Evolutionary conservation across 1,140 invertebrate genomes (phyloP).

Genomic region (Tetramorium parvispinum): DNA sequence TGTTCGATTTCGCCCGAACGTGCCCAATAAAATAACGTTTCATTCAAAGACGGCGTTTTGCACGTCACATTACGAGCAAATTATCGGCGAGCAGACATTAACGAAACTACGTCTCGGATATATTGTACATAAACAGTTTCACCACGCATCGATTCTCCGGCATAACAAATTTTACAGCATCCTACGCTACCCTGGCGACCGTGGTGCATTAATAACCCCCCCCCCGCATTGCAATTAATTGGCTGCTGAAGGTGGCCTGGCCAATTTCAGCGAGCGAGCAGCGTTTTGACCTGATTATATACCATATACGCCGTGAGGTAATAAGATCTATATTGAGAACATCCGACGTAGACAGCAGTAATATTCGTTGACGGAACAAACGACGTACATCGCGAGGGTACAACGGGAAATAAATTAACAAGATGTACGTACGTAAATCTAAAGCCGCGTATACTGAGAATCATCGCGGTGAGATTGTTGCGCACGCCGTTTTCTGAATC

Average conservation of each 20-base stretch:
- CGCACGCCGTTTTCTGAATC: neutral
- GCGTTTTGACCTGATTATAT: slow-evolving; percentile 44
- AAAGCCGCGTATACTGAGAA: neutral
- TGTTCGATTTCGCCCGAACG: neutral
- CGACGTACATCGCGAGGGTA: neutral
- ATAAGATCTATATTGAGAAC: slow-evolving; percentile 23
- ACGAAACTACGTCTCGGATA: neutral
- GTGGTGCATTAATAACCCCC: slow-evolving; percentile 28
- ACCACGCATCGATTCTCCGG: neutral
- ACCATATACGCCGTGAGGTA: slow-evolving; percentile 11
- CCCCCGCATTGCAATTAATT: slow-evolving; percentile 35
- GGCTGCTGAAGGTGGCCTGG: slow-evolving; percentile 27
- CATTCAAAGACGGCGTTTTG: neutral
- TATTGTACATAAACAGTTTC: slow-evolving; percentile 19
- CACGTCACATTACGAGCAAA: neutral
- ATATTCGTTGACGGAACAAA: slow-evolving; percentile 15
- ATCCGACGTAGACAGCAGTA: neutral
- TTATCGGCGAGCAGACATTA: slow-evolving; percentile 9
- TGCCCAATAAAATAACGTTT: neutral
- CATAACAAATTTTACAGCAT: slow-evolving; percentile 38
- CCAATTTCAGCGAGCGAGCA: slow-evolving; percentile 11
- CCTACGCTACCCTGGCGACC: neutral
- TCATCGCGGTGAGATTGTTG: neutral
- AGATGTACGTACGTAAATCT: neutral
- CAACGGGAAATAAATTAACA: neutral